Percentiles rank a stretch among this genome's conserved stretches.
These are phyloP conservation scores for Aporophyla lueneburgensis DNA, from an alignment of 2,888 invertebrate species.

Conservation along the genomic window DNA sequence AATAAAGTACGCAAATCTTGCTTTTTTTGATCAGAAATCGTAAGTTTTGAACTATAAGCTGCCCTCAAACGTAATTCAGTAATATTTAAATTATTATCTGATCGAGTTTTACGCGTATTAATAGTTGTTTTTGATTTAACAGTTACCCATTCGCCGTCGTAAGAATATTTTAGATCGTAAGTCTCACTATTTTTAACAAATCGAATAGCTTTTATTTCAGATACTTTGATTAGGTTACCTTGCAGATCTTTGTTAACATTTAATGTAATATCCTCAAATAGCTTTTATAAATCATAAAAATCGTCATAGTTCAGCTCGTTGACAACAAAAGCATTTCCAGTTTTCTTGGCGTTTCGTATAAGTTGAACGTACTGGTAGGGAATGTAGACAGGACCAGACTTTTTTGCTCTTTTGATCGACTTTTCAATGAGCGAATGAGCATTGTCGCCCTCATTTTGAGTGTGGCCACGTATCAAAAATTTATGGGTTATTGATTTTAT, in stretches of 20 bases:
- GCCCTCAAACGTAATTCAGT: no score
- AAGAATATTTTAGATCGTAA: no score
- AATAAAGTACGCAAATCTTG: no score
- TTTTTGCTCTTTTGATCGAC: conserved; percentile 40
- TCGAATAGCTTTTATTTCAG: no score
- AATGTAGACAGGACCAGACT: conserved; percentile 52
- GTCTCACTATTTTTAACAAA: background rate
- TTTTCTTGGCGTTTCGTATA: conserved; percentile 52
- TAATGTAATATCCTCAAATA: no score
- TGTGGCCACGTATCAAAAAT: conserved; percentile 44
- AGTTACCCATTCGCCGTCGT: no score
- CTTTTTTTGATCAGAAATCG: no score
- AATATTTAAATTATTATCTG: no score
- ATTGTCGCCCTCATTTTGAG: conserved; percentile 62
- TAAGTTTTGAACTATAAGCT: no score
- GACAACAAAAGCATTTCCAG: conserved; percentile 11
- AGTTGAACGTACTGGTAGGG: conserved; percentile 57
- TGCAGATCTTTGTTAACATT: no score
- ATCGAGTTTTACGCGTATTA: background rate
- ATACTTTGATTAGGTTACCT: no score
- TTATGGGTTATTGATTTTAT: conserved; percentile 53
- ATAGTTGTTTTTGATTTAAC: no score
- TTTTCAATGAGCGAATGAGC: conserved; percentile 63
- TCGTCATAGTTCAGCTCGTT: background rate
- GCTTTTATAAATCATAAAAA: background rate